Percentiles rank a stretch among this genome's conserved stretches.
Evolutionary conservation across 2,113 vertebrate species (phyloP).

Genomic region (Chloropsis cyanopogon): DNA sequence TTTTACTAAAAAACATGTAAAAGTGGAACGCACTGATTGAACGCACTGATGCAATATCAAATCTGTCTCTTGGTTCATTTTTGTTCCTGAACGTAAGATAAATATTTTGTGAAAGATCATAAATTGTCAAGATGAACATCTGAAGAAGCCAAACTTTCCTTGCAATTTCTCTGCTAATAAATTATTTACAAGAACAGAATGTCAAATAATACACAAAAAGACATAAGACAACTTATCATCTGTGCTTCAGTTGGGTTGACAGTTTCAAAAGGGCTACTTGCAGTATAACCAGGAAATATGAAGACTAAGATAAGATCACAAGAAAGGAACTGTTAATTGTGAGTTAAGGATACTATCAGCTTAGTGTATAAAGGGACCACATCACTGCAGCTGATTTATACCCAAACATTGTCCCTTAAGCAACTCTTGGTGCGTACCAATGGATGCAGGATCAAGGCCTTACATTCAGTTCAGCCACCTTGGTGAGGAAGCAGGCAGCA

Average conservation of each 20-base stretch:
- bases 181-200: conserved; percentile 30
- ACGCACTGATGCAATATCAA: neutral
- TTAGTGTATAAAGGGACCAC: neutral
- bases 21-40: neutral
- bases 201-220: neutral
- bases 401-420: neutral
- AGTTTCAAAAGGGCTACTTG: neutral
- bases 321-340: neutral
- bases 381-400: rapidly evolving
- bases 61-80: neutral
- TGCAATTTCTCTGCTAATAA: neutral
- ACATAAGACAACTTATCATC: neutral
- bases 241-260: neutral
- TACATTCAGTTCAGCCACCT: rapidly evolving
- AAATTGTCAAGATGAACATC: neutral
- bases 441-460: neutral
- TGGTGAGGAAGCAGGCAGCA: neutral
- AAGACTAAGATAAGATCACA: neutral
- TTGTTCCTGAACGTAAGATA: neutral
- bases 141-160: neutral
- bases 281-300: neutral
- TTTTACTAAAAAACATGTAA: neutral
- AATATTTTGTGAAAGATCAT: neutral
- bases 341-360: neutral
- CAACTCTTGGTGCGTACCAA: rapidly evolving